Conservation (phyloP, 2,797 vertebrate genomes). For the Enteromius afrohamiltoni region DNA sequence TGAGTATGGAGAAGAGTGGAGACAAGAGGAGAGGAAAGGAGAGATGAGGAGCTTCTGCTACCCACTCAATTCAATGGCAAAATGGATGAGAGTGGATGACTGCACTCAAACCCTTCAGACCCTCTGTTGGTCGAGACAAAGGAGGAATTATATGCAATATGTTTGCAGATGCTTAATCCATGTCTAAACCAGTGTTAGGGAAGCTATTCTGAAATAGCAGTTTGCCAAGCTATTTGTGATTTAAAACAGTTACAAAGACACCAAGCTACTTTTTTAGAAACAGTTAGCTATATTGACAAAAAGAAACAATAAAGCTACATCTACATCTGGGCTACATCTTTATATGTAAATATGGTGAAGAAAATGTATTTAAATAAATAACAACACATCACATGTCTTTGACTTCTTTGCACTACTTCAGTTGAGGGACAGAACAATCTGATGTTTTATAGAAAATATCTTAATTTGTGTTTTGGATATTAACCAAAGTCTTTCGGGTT, state of each 20-base stretch:
- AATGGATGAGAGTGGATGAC: slow-evolving; percentile 7
- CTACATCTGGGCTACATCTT: background rate
- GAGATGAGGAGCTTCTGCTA: slow-evolving; percentile 1
- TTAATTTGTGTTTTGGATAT: background rate
- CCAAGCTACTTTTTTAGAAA: background rate
- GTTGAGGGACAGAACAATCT: background rate
- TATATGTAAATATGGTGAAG: background rate
- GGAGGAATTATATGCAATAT: slow-evolving; percentile 14
- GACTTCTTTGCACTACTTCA: background rate
- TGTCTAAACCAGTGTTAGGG: slow-evolving; percentile 7
- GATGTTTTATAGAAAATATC: background rate
- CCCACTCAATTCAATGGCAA: background rate
- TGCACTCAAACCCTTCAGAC: slow-evolving; percentile 5
- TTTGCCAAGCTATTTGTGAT: slow-evolving; percentile 3
- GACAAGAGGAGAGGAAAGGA: background rate
- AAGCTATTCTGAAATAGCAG: background rate
- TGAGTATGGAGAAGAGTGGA: slow-evolving; percentile 9
- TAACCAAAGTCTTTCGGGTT: background rate
- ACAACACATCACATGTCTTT: background rate
- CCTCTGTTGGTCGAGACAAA: slow-evolving; percentile 22
- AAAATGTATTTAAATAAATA: background rate
- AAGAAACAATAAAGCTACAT: background rate
- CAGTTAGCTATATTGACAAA: background rate
- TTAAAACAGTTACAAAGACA: background rate
- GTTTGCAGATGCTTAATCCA: slow-evolving; percentile 25